These are phyloP conservation scores for Crepidodera aurea DNA, from an alignment of 2,888 invertebrate species.

Conservation along the genomic window DNA sequence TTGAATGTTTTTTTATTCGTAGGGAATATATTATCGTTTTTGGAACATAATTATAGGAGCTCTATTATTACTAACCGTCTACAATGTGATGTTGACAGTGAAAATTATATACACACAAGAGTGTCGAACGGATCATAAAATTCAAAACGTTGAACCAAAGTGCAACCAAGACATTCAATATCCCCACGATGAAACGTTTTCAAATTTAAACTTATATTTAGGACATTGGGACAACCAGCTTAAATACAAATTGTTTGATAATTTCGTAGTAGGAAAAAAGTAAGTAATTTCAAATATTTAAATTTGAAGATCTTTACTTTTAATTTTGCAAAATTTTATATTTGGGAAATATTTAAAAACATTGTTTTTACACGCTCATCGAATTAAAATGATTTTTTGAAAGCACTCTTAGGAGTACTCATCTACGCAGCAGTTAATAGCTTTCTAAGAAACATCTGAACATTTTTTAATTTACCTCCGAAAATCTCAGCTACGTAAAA, in stretches of 20 bases:
- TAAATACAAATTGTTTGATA: constrained; percentile 77
- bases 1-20: constrained; percentile 36
- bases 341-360: too few relatives aligned
- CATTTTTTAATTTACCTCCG: too few relatives aligned
- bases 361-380: too few relatives aligned
- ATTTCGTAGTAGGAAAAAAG: constrained; percentile 71
- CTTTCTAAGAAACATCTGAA: too few relatives aligned
- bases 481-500: too few relatives aligned
- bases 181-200: constrained; percentile 56
- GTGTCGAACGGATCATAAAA: constrained; percentile 29
- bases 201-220: constrained; percentile 70
- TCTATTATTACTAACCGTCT: constrained; percentile 71
- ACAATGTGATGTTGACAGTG: constrained; percentile 69
- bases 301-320: too few relatives aligned
- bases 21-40: constrained; percentile 68
- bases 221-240: constrained; percentile 80
- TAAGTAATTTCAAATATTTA: constrained; percentile 8
- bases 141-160: constrained; percentile 41
- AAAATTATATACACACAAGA: constrained; percentile 63
- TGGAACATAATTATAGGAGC: constrained; percentile 75
- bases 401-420: too few relatives aligned
- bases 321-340: too few relatives aligned
- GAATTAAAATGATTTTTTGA: too few relatives aligned
- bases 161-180: constrained; percentile 37
- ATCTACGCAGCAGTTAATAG: too few relatives aligned